Conservation (phyloP, 2,797 vertebrate species). For the Gambelia wislizenii region DNA sequence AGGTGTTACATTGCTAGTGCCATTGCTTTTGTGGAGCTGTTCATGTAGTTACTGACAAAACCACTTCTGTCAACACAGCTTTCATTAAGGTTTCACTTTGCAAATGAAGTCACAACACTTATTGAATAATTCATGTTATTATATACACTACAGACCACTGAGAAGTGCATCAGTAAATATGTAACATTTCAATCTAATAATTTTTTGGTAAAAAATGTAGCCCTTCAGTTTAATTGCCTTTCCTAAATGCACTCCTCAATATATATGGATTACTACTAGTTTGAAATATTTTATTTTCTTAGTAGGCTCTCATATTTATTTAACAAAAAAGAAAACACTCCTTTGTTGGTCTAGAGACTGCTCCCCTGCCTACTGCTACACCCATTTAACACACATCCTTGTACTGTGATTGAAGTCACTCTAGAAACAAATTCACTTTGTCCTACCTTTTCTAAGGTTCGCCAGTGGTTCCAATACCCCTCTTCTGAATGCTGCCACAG, state of each 20-base stretch:
- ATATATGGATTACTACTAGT: neutral
- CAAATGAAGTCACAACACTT: slow-evolving; percentile 2
- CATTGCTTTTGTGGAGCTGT: neutral
- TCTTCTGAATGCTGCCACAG: slow-evolving; percentile 89
- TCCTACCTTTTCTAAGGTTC: slow-evolving; percentile 89
- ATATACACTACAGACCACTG: neutral
- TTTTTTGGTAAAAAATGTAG: neutral
- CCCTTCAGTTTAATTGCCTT: neutral
- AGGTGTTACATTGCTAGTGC: neutral
- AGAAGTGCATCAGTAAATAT: neutral
- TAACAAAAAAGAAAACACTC: neutral
- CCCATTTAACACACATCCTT: neutral
- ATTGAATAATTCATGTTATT: slow-evolving; percentile 19
- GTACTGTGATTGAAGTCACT: neutral
- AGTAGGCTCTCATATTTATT: neutral
- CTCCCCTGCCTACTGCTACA: neutral
- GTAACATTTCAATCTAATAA: neutral
- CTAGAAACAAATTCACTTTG: neutral
- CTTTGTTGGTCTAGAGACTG: neutral
- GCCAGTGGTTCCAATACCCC: slow-evolving; percentile 92
- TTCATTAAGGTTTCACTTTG: slow-evolving; percentile 10
- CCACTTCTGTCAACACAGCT: neutral
- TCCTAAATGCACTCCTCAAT: neutral
- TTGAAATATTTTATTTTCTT: neutral
- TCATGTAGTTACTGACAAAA: neutral